Conservation (phyloP, 2,113 vertebrate species). For the Fregetta grallaria region DNA sequence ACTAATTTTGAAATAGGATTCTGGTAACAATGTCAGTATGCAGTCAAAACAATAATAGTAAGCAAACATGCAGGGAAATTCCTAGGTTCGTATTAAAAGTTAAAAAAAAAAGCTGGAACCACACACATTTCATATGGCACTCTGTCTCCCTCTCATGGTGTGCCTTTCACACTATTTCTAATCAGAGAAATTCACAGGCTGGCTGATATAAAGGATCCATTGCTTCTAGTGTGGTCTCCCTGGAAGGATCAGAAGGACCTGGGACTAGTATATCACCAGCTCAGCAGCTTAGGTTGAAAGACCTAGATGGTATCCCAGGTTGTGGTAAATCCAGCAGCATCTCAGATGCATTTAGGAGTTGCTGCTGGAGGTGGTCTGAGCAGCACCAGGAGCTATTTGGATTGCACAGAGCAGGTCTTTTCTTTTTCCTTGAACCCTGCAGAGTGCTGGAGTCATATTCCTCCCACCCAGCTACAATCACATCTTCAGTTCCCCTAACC, state of each 20-base stretch:
- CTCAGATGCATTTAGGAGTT: not conserved
- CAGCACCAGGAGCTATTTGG: not conserved
- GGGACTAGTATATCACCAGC: not conserved
- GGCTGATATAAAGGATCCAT: not conserved
- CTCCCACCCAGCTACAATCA: not conserved
- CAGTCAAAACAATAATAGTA: not conserved
- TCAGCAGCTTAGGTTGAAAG: not conserved
- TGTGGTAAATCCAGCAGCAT: not conserved
- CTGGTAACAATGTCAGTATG: not conserved
- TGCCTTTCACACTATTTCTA: not conserved
- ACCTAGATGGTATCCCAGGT: not conserved
- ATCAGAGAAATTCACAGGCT: not conserved
- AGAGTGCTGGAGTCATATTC: not conserved
- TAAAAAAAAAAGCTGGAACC: not conserved
- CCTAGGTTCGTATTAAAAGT: not conserved
- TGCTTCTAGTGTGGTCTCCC: not conserved
- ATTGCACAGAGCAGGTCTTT: accelerated
- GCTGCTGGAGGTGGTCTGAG: not conserved
- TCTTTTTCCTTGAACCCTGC: not conserved
- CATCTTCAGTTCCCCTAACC: not conserved
- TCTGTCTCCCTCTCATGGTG: slow-evolving; percentile 29
- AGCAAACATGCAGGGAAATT: not conserved
- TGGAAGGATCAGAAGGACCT: not conserved
- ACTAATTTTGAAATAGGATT: not conserved
- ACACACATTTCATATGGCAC: not conserved